Evolutionary conservation across 2,888 invertebrate genomes (phyloP).

Genomic region (Ceramica pisi): DNA sequence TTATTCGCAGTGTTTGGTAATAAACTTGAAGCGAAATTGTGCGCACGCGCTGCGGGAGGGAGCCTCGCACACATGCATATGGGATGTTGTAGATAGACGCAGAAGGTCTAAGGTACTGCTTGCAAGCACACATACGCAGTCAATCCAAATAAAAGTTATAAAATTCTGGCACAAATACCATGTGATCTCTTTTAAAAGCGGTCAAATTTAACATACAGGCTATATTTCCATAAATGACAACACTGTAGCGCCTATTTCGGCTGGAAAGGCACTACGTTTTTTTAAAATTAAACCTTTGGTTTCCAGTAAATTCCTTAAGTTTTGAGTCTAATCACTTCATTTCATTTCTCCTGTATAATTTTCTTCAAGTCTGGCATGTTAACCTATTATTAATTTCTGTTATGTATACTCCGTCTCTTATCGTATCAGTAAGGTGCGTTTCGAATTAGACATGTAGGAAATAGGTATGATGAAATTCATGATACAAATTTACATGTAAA

Average conservation of each 20-base stretch:
- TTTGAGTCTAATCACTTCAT: not conserved
- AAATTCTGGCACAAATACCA: not conserved
- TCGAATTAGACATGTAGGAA: slow-evolving; percentile 46
- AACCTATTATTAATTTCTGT: slow-evolving; percentile 11
- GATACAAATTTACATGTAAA: slow-evolving; percentile 45
- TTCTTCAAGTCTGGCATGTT: not conserved
- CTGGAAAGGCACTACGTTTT: too few relatives aligned
- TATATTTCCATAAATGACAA: not conserved
- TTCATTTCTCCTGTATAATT: not conserved
- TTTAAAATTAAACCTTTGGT: too few relatives aligned
- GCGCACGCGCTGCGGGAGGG: slow-evolving; percentile 74
- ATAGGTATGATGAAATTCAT: slow-evolving; percentile 47
- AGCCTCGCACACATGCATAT: slow-evolving; percentile 27
- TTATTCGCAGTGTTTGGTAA: slow-evolving; percentile 73
- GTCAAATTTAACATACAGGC: not conserved
- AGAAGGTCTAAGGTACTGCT: slow-evolving; percentile 29
- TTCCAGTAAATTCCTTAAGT: not conserved
- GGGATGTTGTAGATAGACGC: slow-evolving; percentile 1
- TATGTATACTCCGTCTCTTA: not conserved
- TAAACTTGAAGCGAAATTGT: slow-evolving; percentile 75
- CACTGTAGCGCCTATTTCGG: too few relatives aligned
- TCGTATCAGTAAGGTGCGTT: slow-evolving; percentile 42
- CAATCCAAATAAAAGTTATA: not conserved
- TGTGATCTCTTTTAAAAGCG: not conserved
- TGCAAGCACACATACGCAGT: not conserved